These are phyloP conservation scores for Eulemur rubriventer DNA, from an alignment of 2,797 vertebrate genomes.

Conservation along the genomic window DNA sequence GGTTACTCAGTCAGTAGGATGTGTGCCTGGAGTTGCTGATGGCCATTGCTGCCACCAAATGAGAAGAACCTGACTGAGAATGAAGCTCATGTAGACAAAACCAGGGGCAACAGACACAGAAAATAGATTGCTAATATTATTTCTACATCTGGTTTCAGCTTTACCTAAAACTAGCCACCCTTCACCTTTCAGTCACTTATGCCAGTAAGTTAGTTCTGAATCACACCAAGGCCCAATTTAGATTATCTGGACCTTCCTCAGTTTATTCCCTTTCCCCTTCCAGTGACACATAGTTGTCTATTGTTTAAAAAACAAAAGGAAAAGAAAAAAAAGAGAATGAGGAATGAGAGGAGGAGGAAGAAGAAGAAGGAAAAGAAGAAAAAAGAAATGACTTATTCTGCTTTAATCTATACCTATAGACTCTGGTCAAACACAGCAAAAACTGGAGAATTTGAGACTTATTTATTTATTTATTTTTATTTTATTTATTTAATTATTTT, in stretches of 20 bases:
- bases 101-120: neutral
- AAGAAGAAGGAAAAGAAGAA: neutral
- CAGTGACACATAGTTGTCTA: neutral
- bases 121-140: neutral
- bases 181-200: neutral
- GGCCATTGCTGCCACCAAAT: neutral
- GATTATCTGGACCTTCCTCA: slow-evolving; percentile 13
- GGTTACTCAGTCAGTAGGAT: neutral
- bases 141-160: neutral
- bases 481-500: too few relatives aligned
- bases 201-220: neutral
- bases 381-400: neutral
- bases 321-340: neutral
- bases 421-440: neutral
- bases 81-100: neutral
- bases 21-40: neutral
- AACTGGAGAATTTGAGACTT: neutral
- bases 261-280: neutral
- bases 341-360: neutral
- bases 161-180: neutral
- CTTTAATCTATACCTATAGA: neutral
- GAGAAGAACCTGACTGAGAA: neutral
- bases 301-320: neutral
- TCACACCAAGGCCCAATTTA: neutral
- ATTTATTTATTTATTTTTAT: neutral